Conservation (phyloP, 2,888 invertebrate genomes). For the Rhaphigaster nebulosa region DNA sequence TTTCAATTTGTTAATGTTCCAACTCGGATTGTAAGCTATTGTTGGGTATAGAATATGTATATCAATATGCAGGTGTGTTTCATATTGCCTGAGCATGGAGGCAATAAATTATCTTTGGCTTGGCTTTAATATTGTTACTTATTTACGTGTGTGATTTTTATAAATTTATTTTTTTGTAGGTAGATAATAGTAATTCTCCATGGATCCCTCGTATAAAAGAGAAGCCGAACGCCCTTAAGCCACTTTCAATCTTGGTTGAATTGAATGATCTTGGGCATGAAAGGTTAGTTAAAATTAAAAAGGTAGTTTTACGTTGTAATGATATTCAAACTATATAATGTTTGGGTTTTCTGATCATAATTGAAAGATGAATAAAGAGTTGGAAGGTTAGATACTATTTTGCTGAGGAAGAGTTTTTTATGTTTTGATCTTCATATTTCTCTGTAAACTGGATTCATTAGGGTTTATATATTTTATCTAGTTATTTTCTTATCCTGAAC, state of each 20-base stretch:
- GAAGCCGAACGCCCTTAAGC: conserved; percentile 90
- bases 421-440: not conserved
- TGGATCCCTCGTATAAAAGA: conserved; percentile 88
- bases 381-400: not conserved
- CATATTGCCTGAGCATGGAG: too few species aligned
- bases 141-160: not conserved
- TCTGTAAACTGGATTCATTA: not conserved
- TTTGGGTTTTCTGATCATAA: not conserved
- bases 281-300: conserved; percentile 70
- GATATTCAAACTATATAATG: not conserved
- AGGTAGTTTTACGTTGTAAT: not conserved
- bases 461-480: not conserved
- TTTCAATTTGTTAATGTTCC: too few species aligned
- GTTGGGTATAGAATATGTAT: too few species aligned
- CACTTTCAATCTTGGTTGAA: conserved; percentile 81
- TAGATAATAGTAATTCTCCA: conserved; percentile 82
- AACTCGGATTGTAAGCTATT: too few species aligned
- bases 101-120: not conserved
- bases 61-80: too few species aligned
- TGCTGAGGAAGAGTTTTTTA: not conserved
- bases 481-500: too few species aligned
- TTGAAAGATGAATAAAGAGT: not conserved
- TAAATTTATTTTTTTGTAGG: conserved; percentile 65
- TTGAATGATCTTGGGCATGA: conserved; percentile 75
- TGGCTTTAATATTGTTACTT: not conserved